These are phyloP conservation scores for Sipha flava DNA, from an alignment of 1,140 invertebrate species.

Conservation along the genomic window DNA sequence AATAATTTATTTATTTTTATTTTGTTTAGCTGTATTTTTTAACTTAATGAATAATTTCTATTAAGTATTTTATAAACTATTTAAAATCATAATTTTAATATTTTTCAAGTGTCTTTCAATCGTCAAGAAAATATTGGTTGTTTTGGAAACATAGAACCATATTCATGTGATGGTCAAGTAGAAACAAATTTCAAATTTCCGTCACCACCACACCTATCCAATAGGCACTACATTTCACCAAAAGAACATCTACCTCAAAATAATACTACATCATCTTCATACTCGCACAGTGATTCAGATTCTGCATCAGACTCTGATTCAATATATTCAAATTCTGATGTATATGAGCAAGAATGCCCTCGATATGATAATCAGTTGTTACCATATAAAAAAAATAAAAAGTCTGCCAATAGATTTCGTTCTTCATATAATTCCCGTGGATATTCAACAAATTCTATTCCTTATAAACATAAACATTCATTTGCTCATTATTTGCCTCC, in stretches of 20 bases:
- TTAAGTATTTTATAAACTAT: neutral
- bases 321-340: conserved; percentile 20
- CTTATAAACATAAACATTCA: conserved; percentile 21
- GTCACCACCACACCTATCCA: conserved; percentile 9
- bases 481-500: conserved; percentile 48
- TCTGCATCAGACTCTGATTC: conserved; percentile 25
- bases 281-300: conserved; percentile 25
- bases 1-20: neutral
- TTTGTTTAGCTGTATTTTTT: no score
- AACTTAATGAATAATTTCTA: neutral
- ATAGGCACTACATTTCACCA: neutral
- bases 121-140: conserved; percentile 22
- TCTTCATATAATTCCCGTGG: conserved; percentile 12
- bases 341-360: conserved; percentile 8
- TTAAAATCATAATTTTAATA: neutral
- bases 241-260: neutral
- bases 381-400: conserved; percentile 9
- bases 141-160: conserved; percentile 3
- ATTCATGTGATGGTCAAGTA: conserved; percentile 12
- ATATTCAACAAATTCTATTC: conserved; percentile 16
- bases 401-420: conserved; percentile 4
- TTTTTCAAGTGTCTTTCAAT: neutral
- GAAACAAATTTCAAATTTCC: conserved; percentile 31
- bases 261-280: conserved; percentile 18
- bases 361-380: conserved; percentile 14